phyloP scores from a whole-genome alignment of 2,113 vertebrate species.

The Tragelaphus scriptus region DNA sequence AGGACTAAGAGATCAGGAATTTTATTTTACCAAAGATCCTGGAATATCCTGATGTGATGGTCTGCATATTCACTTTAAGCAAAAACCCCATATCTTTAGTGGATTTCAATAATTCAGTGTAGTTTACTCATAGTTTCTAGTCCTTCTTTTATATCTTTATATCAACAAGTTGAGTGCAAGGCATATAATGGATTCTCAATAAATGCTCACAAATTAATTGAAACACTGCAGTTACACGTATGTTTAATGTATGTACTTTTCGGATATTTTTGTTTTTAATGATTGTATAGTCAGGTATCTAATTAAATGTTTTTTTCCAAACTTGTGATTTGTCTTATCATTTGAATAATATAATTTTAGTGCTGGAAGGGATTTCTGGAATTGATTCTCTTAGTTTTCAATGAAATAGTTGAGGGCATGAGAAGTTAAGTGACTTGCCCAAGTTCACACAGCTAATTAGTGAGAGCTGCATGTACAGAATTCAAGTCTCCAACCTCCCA shows the following conservation, averaged over 20 bases:
- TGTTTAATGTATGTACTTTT: background rate
- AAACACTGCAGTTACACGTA: background rate
- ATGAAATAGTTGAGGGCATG: background rate
- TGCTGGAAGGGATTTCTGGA: background rate
- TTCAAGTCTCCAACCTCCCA: background rate
- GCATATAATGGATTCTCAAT: background rate
- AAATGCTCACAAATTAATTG: background rate
- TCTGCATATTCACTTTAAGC: background rate
- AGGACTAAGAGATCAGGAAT: background rate
- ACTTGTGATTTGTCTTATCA: background rate
- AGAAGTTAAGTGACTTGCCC: slow-evolving; percentile 22
- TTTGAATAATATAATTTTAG: slow-evolving; percentile 17
- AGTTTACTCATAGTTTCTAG: background rate
- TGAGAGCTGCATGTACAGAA: background rate
- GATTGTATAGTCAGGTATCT: background rate
- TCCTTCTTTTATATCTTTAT: background rate
- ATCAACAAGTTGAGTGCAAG: background rate
- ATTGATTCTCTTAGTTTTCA: slow-evolving; percentile 20
- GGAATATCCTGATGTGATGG: background rate
- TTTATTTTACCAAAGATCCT: background rate
- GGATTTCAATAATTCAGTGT: background rate
- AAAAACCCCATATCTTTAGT: background rate
- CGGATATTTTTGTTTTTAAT: background rate
- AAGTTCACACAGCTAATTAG: background rate
- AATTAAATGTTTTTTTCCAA: background rate